Evolutionary conservation across 2,113 vertebrate species (phyloP), one percentile per base, ranked within the genome.

Genomic region (Eptesicus fuscus): DNA sequence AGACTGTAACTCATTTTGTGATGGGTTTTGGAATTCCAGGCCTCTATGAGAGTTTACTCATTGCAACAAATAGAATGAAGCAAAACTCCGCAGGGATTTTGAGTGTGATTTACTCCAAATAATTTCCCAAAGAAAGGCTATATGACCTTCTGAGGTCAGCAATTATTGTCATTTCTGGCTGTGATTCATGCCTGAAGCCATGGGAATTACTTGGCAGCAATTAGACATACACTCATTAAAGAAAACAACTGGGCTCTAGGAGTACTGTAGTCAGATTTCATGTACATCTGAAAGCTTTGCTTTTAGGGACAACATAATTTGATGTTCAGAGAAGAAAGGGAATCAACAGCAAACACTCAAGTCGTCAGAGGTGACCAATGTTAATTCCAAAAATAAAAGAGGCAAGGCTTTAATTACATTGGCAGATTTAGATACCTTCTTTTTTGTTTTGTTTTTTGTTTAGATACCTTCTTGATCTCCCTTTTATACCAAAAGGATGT

Each of bases 261-360:
- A 49, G 40, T 40, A 49, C 16, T 90, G 5, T 11, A 32, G 5
- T 65, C 59, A 80, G 65, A 2, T 51, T 71, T 83, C 61, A 20
- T 37, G 69, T 37, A 74, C 85, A 73, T 47, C 47, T 40, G 73
- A 80, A 88, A 80, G 28, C 32, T 83, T 83, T 73, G 83, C 23
- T 65, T 82, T 91, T 51, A 56, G 83, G 49, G 44, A 78, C 28
- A 76, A 51, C 4, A 14, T 63, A 28, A 70, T 20, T 44, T 49
- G 30, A 20, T 83, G 47, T 70, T 93, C 25, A 88, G 59, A 88
- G 42, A 80, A 83, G 93, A 76, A 92, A 96, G 28, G 42, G n/a
- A 40, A 49, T 63, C 65, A 79, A 47, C 32, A 77, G 32, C 30
- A 73, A 78, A 82, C 44, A 14, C 32, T 83, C n/a, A 82, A 25